These are phyloP conservation scores for Pteropus alecto DNA, from an alignment of 2,113 vertebrate genomes.

Conservation along the genomic window DNA sequence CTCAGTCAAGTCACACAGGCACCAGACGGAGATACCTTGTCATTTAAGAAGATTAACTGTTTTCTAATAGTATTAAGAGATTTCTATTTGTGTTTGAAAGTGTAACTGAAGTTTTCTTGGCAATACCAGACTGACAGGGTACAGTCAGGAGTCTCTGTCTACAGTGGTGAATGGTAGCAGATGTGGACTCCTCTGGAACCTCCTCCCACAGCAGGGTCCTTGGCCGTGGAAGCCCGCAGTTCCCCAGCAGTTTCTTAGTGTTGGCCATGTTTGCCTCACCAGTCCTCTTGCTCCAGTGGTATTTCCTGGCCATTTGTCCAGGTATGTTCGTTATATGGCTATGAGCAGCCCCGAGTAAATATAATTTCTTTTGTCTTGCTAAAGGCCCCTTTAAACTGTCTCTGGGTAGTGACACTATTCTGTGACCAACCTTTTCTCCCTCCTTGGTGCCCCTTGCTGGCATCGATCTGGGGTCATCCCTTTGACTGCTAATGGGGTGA, in stretches of 20 bases:
- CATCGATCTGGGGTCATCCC: too few species aligned
- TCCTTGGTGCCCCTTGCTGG: too few species aligned
- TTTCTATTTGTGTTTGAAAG: not conserved
- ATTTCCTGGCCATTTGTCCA: not conserved
- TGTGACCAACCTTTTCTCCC: not conserved
- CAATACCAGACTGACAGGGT: not conserved
- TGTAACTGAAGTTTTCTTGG: not conserved
- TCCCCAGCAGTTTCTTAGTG: not conserved
- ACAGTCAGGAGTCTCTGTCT: not conserved
- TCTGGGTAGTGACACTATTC: not conserved
- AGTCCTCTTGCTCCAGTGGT: not conserved
- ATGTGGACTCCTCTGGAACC: not conserved
- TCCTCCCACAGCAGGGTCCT: not conserved
- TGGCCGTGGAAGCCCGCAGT: rapidly evolving
- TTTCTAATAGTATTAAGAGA: not conserved
- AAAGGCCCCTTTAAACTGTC: not conserved
- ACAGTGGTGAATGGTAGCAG: not conserved
- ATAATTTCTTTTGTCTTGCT: not conserved
- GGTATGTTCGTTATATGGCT: not conserved
- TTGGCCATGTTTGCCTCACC: rapidly evolving
- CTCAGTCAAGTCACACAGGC: not conserved
- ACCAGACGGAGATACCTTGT: not conserved
- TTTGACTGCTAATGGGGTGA: not conserved
- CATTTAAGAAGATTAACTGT: not conserved
- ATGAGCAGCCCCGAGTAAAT: not conserved